Evolutionary conservation across 2,113 vertebrate genomes (phyloP).

Genomic region (Benthochromis sp.): DNA sequence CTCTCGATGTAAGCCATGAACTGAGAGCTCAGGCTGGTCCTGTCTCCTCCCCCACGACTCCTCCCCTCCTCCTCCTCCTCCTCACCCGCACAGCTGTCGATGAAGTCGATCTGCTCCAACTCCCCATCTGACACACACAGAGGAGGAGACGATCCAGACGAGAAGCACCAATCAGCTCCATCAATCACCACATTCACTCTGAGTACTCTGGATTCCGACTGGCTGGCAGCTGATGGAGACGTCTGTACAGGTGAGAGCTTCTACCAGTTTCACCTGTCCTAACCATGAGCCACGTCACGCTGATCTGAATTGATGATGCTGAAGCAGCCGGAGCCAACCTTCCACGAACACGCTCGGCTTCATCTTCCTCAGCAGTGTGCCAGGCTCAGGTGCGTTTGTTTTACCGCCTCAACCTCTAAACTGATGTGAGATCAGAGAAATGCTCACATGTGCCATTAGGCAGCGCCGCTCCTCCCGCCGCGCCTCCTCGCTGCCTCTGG

Average conservation of each 20-base stretch:
- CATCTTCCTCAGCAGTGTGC: neutral
- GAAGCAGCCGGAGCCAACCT: neutral
- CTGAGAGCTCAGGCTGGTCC: conserved; percentile 59
- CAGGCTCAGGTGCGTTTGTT: neutral
- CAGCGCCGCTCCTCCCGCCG: conserved; percentile 54
- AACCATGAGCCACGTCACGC: neutral
- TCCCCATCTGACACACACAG: conserved; percentile 19
- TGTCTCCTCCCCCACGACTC: neutral
- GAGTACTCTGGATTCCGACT: neutral
- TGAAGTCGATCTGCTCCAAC: conserved; percentile 63
- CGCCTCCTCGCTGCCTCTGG: conserved; percentile 68
- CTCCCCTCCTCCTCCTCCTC: conserved; percentile 46
- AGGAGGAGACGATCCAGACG: neutral
- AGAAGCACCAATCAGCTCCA: neutral
- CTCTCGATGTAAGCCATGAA: conserved; percentile 68
- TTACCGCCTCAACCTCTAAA: neutral
- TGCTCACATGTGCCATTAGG: conserved; percentile 86
- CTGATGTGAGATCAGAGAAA: neutral
- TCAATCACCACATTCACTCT: neutral
- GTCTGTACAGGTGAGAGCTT: neutral
- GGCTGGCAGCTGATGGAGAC: neutral
- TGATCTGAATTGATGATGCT: rapidly evolving
- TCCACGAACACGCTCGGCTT: neutral
- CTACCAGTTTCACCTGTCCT: neutral
- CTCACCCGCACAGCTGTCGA: conserved; percentile 53